Percentiles rank a stretch among this genome's conserved stretches.
Conservation (phyloP, 2,888 invertebrate species). For the Julus scandinavius region DNA sequence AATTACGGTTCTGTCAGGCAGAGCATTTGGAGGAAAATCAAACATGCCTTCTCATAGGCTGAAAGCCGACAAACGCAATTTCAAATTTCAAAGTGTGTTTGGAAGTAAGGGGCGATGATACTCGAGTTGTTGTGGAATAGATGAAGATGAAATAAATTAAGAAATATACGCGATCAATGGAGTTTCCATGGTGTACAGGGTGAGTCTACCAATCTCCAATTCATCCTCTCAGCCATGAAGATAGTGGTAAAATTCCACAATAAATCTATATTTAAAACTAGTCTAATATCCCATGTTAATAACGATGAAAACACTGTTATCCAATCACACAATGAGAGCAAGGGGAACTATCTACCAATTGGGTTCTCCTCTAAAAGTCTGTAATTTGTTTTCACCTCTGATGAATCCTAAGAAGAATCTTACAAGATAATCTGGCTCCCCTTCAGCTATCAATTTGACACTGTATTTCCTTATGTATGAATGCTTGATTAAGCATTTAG, state of each 20-base stretch:
- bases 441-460: too few relatives aligned
- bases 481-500: too few relatives aligned
- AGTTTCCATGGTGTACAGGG: background rate
- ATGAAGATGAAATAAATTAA: slow-evolving; percentile 40
- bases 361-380: too few relatives aligned
- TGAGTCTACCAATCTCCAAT: background rate
- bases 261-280: background rate
- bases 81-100: slow-evolving; percentile 17
- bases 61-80: slow-evolving; percentile 20
- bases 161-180: background rate
- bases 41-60: background rate
- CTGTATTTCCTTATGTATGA: too few relatives aligned
- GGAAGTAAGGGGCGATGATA: background rate
- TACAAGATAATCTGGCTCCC: too few relatives aligned
- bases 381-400: too few relatives aligned
- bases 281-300: background rate
- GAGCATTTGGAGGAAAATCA: slow-evolving; percentile 34
- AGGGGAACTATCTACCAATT: too few relatives aligned
- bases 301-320: too few relatives aligned
- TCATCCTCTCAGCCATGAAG: background rate
- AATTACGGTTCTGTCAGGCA: slow-evolving; percentile 29
- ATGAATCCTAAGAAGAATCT: too few relatives aligned
- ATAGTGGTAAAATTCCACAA: background rate
- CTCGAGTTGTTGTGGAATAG: background rate
- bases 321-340: too few relatives aligned